Evolutionary conservation across 2,113 vertebrate species (phyloP).

Genomic region (Turdus rufiventris): DNA sequence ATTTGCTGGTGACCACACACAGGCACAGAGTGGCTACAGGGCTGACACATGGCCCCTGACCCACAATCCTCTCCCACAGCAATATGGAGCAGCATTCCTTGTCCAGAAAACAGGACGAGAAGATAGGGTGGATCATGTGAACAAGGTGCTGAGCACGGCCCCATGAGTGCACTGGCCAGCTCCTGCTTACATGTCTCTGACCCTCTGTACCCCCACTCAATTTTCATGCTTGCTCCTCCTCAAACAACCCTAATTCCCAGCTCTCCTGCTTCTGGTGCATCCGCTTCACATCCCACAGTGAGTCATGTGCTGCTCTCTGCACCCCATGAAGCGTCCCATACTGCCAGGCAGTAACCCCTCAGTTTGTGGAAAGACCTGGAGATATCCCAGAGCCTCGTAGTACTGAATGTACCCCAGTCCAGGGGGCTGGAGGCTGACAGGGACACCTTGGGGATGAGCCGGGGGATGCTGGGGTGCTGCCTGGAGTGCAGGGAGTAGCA

Average conservation of each 20-base stretch:
- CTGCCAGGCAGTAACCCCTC: accelerated
- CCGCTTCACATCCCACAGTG: background rate
- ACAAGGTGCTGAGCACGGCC: accelerated
- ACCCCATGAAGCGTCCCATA: accelerated
- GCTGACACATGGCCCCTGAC: background rate
- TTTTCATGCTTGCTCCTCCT: background rate
- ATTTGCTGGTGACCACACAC: background rate
- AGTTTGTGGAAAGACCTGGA: background rate
- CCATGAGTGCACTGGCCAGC: accelerated
- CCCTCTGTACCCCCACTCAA: accelerated
- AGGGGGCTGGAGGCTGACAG: accelerated
- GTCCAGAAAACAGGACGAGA: background rate
- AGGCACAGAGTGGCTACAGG: accelerated
- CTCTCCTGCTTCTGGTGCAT: background rate
- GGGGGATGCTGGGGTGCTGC: accelerated
- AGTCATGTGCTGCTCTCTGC: too few species aligned
- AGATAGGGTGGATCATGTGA: accelerated
- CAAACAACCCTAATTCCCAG: background rate
- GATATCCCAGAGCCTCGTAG: accelerated
- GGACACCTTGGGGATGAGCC: accelerated
- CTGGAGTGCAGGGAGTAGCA: background rate
- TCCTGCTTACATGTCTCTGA: accelerated
- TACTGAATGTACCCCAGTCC: accelerated
- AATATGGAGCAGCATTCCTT: accelerated
- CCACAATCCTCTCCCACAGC: accelerated